Base-by-base conservation (phyloP, 1,140 invertebrate species). In the Drosophila ananassae region DNA sequence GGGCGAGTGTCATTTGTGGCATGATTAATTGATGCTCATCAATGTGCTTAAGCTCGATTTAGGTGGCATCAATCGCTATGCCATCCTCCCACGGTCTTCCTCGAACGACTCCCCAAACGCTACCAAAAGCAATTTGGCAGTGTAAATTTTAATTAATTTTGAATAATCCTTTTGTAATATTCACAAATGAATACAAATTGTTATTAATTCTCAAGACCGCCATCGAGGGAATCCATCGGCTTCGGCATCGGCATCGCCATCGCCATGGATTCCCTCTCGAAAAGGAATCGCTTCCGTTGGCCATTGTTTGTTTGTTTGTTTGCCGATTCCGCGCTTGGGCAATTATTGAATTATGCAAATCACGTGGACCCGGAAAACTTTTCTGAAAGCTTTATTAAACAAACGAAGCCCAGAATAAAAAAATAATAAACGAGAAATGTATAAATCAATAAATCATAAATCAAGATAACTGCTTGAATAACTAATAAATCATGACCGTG, bases 121-220 rank as follows among this genome's bases (percentile, higher is more conserved):
- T 32, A 25, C 41, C 30, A 41, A 57, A 71, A 57, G 25, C 67
- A 69, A 69, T 71, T 71, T 69, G 51, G 64, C 0, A 69, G 74
- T 79, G 83, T 83, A 82, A 85, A 85, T 85, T 85, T 85, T 85
- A 85, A 85, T 85, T 85, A 85, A 85, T 85, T 85, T 85, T 82
- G 82, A 82, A 75, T 85, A 85, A 85, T 85, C 82, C 82, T 68
- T 85, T 82, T 87, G 82, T 85, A 85, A 85, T 85, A 85, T 85
- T 85, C 82, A 87, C 82, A 85, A 85, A 85, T 85, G 82, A 87
- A 85, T 85, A 85, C 82, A 85, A 85, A 85, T 85, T 85, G 82
- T 78, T 85, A 85, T 85, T 85, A 85, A 85, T 87, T 85, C 82
- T 85, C 73, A 85, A 85, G 82, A 72, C 61, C 48, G 81, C 39